Conservation (phyloP, 2,888 invertebrate species). For the Lasioglossum morio region DNA sequence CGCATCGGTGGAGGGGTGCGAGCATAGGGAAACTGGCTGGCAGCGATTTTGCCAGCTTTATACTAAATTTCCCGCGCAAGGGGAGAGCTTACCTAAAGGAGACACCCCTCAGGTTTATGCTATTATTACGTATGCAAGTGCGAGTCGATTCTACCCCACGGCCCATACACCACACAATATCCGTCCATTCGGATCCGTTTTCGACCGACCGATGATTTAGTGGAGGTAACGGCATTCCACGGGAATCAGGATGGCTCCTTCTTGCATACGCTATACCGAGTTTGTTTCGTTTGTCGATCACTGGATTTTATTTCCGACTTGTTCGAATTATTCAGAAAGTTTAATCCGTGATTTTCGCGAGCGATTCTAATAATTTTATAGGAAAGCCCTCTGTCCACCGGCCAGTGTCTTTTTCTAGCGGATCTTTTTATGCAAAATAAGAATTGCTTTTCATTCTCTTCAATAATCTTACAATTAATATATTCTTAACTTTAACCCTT, state of each 20-base stretch:
- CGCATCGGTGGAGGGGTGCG: slow-evolving; percentile 42
- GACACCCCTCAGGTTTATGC: slow-evolving; percentile 80
- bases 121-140: slow-evolving; percentile 82
- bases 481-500: too few relatives aligned
- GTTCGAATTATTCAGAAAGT: background rate
- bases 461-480: too few relatives aligned
- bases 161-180: slow-evolving; percentile 44
- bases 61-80: slow-evolving; percentile 79
- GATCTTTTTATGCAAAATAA: too few relatives aligned
- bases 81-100: slow-evolving; percentile 62
- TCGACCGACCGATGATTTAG: slow-evolving; percentile 27
- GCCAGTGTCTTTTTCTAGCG: too few relatives aligned
- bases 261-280: background rate
- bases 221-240: slow-evolving; percentile 23
- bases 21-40: slow-evolving; percentile 55
- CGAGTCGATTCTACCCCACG: slow-evolving; percentile 72
- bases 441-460: too few relatives aligned
- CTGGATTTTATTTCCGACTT: background rate
- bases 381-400: too few relatives aligned
- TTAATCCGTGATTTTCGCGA: background rate
- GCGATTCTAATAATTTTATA: background rate
- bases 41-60: slow-evolving; percentile 80
- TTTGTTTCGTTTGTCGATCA: background rate
- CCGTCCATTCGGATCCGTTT: slow-evolving; percentile 31
- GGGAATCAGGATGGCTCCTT: background rate